Conservation (phyloP, 2,113 vertebrate species). For the Eonycteris spelaea region DNA sequence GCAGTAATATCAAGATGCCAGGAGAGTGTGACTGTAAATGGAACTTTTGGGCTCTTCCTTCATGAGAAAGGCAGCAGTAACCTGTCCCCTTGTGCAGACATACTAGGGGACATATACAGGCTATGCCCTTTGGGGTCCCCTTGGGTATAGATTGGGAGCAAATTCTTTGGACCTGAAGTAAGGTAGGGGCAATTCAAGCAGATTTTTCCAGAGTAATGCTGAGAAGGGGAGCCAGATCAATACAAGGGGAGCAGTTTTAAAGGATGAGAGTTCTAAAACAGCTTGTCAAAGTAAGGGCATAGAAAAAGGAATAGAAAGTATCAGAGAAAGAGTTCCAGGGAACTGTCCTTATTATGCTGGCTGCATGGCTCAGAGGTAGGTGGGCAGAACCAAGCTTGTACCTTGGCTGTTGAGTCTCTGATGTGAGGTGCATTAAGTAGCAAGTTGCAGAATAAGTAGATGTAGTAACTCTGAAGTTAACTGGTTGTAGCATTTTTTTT, state of each 20-base stretch:
- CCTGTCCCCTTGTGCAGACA: not conserved
- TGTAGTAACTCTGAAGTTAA: not conserved
- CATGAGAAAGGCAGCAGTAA: not conserved
- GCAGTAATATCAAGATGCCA: not conserved
- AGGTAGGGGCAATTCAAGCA: not conserved
- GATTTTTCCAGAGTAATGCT: not conserved
- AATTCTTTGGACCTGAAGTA: not conserved
- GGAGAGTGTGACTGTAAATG: not conserved
- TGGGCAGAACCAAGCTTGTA: not conserved
- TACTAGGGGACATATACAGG: not conserved
- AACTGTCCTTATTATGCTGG: not conserved
- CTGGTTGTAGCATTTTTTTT: not conserved
- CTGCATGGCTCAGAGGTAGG: not conserved
- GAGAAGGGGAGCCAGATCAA: not conserved
- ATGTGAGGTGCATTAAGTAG: not conserved
- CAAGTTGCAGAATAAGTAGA: not conserved
- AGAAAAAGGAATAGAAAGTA: not conserved
- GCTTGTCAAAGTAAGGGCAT: not conserved
- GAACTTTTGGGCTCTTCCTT: not conserved
- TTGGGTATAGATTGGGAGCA: fast-evolving
- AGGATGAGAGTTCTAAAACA: not conserved
- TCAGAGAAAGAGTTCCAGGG: not conserved
- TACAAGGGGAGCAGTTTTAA: not conserved
- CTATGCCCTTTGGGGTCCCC: fast-evolving
- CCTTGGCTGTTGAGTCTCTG: not conserved